Base-by-base conservation (phyloP, 2,797 vertebrate species). In the Nothura maculosa region DNA sequence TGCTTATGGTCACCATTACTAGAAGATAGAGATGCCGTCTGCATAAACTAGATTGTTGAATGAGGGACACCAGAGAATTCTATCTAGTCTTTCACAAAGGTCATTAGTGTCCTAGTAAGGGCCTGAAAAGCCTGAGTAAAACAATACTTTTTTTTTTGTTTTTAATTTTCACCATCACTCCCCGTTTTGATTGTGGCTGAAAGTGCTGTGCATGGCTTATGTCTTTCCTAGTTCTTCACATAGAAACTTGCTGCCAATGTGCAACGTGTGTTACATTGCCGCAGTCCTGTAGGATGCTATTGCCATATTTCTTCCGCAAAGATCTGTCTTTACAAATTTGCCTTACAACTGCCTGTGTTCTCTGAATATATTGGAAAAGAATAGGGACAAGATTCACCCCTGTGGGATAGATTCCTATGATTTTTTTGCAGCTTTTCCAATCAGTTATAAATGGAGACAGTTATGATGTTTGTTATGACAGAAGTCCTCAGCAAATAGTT, bases 241-340 rank as follows among this genome's bases (percentile, higher is more conserved):
- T 1, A 12, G 8, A 13, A 40, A 6, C 68, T 72, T 45, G 24
- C 25, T 77, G 40, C 36, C 82, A 8, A 0, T 50, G 67, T 0
- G 0, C 32, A 11, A 20, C 0, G 6, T 0, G 6, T 18, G 38
- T 45, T 30, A 55, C 38, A 1, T 80, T 67, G 25, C 3, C 2
- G 67, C 48, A 42, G 11, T 67, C 52, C 64, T 80, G 61, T 58
- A 79, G 61, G 28, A 24, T 0, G 1, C 34, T 42, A 45, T 1
- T 50, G 68, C 27, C 43, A 76, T 70, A n/a, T 22, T n/a, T 30
- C 43, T 82, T 55, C 30, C 68, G 38, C 19, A 0, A 3, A 62
- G 32, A 27, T 67, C 47, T 76, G 25, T 60, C 25, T 38, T 38
- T 38, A 38, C 38, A 38, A 38, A 1, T 36, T 6, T 77, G 42